Evolutionary conservation across 2,797 vertebrate genomes (phyloP), one percentile per base, ranked within the genome.

Genomic region (Percopsis omiscomaycus): DNA sequence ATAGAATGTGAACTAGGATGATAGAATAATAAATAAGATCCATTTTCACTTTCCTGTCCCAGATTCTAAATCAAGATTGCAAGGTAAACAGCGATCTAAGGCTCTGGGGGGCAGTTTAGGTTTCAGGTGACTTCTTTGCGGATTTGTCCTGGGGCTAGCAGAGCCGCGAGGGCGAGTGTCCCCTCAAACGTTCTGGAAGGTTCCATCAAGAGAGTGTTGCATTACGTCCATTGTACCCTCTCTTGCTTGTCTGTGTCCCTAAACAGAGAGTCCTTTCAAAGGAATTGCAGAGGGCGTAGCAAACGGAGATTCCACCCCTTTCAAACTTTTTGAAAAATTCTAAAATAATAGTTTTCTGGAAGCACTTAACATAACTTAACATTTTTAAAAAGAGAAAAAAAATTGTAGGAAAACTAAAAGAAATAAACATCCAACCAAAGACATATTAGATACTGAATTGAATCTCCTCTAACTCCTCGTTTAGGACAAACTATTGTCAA

Each of bases 201-300:
- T 77, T 84, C 78, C 71, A 70, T 77, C 61, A 78, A 64, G 66
- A 44, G 14, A 84, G 86, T 80, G 80, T 90, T 78, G 69, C 59
- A 2, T 91, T 91, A 85, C 89, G 72, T 68, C 80, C 79, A 71
- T 83, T 77, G 80, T 73, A 51, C 77, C 51, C 75, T 70, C 61
- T 46, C 12, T 5, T 65, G 50, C 64, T 72, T 30, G 60, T 79
- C 30, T 49, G 30, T 32, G 37, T 16, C 77, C 66, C 64, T 50
- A 75, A 86, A 90, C 87, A 92, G 81, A 89, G 86, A 59, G 65
- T 58, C 80, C 71, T 86, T 92, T 89, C 75, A 90, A 50, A 55
- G 64, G 74, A 52, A 57, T 68, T 60, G 52, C 64, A 30, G 49
- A 66, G 54, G 58, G 60, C 55, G 66, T 57, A 16, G n/a, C 59